A percentile compares a stretch with the other conserved stretches of the same genome.
Conservation (phyloP, 92 coral and sea anemone species). For the Epizoanthus scotinus region DNA sequence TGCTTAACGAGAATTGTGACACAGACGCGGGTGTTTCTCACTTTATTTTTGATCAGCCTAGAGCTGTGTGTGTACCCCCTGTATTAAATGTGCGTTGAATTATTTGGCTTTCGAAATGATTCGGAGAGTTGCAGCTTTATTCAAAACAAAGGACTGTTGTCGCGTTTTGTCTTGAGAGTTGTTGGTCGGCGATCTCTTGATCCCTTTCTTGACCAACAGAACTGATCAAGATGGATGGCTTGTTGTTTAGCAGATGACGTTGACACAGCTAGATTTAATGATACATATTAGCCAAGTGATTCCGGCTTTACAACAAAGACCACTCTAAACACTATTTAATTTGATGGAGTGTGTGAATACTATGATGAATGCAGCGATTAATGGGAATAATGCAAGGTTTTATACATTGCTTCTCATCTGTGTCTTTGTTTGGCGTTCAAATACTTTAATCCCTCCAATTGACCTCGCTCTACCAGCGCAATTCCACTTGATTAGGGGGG, state of each 20-base stretch:
- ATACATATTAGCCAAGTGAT: background rate
- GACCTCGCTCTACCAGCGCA: conserved; percentile 9
- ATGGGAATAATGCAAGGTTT: background rate
- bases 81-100: background rate
- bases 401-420: conserved; percentile 8
- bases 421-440: conserved; percentile 19
- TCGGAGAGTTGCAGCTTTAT: background rate
- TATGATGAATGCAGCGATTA: conserved; percentile 13
- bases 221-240: conserved; percentile 27
- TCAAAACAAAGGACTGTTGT: conserved; percentile 1
- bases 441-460: conserved; percentile 30
- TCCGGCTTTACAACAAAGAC: background rate
- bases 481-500: conserved; percentile 37
- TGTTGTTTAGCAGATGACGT: conserved; percentile 24
- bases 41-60: too few species aligned
- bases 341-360: conserved; percentile 11
- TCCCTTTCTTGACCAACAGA: background rate
- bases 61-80: too few species aligned
- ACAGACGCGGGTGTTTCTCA: background rate
- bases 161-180: background rate
- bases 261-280: conserved; percentile 34
- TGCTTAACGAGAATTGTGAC: background rate
- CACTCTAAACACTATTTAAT: conserved; percentile 19
- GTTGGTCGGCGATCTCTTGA: conserved; percentile 7
- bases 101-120: background rate